These are phyloP conservation scores for Ptilorrhoa leucosticta DNA, from an alignment of 2,113 vertebrate genomes.

Conservation along the genomic window DNA sequence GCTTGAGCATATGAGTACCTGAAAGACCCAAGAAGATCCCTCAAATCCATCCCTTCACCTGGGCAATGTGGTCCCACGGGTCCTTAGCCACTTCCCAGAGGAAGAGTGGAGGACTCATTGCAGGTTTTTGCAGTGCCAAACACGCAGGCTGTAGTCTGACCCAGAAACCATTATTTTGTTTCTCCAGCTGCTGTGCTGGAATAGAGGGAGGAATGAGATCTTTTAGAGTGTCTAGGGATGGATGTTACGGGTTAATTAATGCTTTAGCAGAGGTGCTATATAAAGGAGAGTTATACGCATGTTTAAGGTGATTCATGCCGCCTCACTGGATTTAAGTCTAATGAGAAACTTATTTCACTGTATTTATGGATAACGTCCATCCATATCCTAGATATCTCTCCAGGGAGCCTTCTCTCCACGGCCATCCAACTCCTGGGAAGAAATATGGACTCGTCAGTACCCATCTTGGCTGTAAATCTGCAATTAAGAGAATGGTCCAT, in stretches of 20 bases:
- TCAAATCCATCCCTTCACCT: not conserved
- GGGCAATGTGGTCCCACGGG: rapidly evolving
- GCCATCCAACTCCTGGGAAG: conserved; percentile 21
- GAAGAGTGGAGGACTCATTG: not conserved
- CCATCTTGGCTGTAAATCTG: conserved; percentile 22
- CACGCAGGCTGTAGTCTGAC: not conserved
- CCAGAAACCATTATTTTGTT: not conserved
- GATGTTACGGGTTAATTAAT: conserved; percentile 30
- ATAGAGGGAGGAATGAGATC: not conserved
- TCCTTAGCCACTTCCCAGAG: not conserved
- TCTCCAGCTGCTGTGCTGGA: not conserved
- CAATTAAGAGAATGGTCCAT: not conserved
- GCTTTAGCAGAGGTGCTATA: not conserved
- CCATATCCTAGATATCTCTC: conserved; percentile 13
- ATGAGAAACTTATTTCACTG: conserved; percentile 49
- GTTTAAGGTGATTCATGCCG: conserved; percentile 34
- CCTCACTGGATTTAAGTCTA: conserved; percentile 43
- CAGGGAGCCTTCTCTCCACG: conserved; percentile 28
- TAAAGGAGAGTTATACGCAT: conserved; percentile 16
- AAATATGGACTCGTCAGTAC: conserved; percentile 37
- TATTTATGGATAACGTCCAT: conserved; percentile 41
- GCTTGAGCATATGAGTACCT: not conserved
- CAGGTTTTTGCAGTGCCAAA: not conserved
- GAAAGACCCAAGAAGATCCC: not conserved
- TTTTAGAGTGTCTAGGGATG: not conserved